Conservation (phyloP, 2,888 invertebrate species). For the Dinocampus coccinellae region DNA sequence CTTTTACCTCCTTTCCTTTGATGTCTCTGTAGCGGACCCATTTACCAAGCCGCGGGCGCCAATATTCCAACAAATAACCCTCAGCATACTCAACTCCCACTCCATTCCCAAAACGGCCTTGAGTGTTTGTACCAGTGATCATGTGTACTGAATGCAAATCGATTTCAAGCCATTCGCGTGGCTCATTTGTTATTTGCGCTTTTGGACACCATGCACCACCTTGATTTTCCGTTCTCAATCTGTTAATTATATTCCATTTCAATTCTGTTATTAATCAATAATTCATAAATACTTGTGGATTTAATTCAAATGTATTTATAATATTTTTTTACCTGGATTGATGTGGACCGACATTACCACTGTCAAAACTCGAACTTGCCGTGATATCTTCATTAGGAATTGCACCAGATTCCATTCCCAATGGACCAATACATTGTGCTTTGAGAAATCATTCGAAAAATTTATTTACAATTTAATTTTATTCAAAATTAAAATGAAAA, state of each 20-base stretch:
- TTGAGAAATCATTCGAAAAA: slow-evolving; percentile 49
- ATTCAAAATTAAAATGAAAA: background rate
- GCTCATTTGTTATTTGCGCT: slow-evolving; percentile 72
- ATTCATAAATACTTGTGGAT: background rate
- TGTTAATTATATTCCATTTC: slow-evolving; percentile 57
- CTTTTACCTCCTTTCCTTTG: slow-evolving; percentile 74
- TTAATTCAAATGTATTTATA: background rate
- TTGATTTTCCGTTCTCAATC: slow-evolving; percentile 75
- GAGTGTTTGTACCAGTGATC: slow-evolving; percentile 76
- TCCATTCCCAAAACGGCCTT: slow-evolving; percentile 81
- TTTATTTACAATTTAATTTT: slow-evolving; percentile 15
- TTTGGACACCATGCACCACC: slow-evolving; percentile 85
- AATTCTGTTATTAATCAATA: no score
- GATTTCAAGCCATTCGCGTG: slow-evolving; percentile 73
- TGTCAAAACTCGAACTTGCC: slow-evolving; percentile 77
- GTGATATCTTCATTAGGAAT: slow-evolving; percentile 76
- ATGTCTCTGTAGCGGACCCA: slow-evolving; percentile 76
- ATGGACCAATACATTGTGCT: slow-evolving; percentile 74
- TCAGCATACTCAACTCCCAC: slow-evolving; percentile 79
- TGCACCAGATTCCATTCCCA: slow-evolving; percentile 77
- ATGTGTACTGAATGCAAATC: slow-evolving; percentile 75
- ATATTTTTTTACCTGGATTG: slow-evolving; percentile 74
- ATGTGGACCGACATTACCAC: slow-evolving; percentile 76
- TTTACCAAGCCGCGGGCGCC: slow-evolving; percentile 73
- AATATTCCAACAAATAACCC: slow-evolving; percentile 76